phyloP scores from a whole-genome alignment of 2,113 vertebrate species.

The Xiphophorus maculatus region DNA sequence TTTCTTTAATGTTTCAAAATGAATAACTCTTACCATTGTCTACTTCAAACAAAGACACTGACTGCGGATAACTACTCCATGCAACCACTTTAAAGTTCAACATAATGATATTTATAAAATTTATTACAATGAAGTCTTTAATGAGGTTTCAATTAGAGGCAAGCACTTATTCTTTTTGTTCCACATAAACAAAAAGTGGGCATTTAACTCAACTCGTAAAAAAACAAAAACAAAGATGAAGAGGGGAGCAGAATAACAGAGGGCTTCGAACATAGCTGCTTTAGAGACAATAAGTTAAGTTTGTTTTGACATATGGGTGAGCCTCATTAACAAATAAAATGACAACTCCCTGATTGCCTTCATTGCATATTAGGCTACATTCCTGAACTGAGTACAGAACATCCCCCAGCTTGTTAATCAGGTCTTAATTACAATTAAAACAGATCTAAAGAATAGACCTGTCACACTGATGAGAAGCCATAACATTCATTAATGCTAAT shows the following conservation, averaged over 20 bases:
- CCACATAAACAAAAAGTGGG: constrained; percentile 30
- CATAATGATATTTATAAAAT: not conserved
- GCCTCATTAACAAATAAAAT: constrained; percentile 73
- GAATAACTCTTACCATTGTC: not conserved
- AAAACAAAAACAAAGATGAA: not conserved
- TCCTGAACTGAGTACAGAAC: constrained; percentile 65
- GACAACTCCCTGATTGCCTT: constrained; percentile 71
- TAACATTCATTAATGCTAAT: constrained; percentile 77
- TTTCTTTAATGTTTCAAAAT: not conserved
- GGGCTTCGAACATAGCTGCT: constrained; percentile 7
- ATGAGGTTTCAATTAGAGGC: not conserved
- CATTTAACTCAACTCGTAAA: not conserved
- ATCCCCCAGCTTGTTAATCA: constrained; percentile 71
- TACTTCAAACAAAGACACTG: not conserved
- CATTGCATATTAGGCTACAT: constrained; percentile 65
- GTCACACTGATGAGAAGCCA: constrained; percentile 74
- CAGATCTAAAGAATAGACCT: constrained; percentile 75
- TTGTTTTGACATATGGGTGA: constrained; percentile 69
- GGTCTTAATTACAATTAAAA: constrained; percentile 77
- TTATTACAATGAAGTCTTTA: not conserved
- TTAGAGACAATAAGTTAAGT: constrained; percentile 33
- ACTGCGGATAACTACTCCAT: not conserved
- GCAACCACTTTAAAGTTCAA: not conserved
- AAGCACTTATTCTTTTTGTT: not conserved
- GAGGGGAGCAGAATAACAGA: constrained; percentile 19